Conservation (phyloP, 2,113 vertebrate species). For the Narcine bancroftii region DNA sequence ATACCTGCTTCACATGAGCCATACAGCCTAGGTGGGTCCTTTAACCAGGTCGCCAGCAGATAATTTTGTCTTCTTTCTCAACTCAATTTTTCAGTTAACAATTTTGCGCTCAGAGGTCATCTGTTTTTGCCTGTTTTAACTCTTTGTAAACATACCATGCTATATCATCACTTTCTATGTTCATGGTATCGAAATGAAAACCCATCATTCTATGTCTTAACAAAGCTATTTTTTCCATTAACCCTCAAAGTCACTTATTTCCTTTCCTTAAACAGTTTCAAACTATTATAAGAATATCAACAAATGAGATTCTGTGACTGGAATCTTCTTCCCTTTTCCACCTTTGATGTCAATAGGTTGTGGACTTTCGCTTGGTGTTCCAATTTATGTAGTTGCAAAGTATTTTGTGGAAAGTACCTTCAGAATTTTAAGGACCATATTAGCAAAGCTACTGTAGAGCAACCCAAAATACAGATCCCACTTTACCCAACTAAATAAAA, state of each 20-base stretch:
- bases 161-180: neutral
- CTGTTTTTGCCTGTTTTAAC: neutral
- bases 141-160: neutral
- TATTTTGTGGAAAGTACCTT: neutral
- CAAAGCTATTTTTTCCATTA: neutral
- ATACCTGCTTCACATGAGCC: too few relatives aligned
- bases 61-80: neutral
- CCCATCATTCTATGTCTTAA: neutral
- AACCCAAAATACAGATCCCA: neutral
- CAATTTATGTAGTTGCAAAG: neutral
- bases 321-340: neutral
- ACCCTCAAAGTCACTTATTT: neutral
- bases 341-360: neutral
- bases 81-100: neutral
- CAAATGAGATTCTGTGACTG: neutral
- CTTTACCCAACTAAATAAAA: neutral
- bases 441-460: neutral
- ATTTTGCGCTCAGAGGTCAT: neutral
- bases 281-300: neutral
- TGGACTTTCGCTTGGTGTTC: neutral
- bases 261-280: neutral
- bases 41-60: too few relatives aligned
- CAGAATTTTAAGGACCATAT: neutral
- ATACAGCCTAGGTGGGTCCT: too few relatives aligned
- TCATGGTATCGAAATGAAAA: neutral